Percentiles rank a stretch among this genome's conserved stretches.
Evolutionary conservation across 2,797 vertebrate species (phyloP).

Genomic region (Acrocephalus scirpaceus): DNA sequence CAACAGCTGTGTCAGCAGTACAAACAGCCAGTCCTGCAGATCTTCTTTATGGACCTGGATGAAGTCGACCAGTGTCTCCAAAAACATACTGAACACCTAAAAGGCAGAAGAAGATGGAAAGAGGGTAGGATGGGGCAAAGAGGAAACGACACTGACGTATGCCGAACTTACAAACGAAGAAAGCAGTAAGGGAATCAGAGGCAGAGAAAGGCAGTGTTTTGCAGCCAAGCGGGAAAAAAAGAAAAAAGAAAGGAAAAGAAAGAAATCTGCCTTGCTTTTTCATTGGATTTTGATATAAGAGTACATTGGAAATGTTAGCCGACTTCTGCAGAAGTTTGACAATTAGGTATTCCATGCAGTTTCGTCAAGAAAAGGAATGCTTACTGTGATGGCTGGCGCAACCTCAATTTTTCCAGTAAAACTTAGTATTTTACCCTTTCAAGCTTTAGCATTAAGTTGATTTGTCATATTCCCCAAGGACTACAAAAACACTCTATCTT

Average conservation of each 20-base stretch:
- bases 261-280: conserved; percentile 70
- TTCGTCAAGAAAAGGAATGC: conserved; percentile 77
- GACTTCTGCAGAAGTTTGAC: conserved; percentile 69
- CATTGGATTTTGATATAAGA: conserved; percentile 69
- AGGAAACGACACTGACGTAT: conserved; percentile 68
- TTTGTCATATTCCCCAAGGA: not conserved
- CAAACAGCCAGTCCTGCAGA: conserved; percentile 95
- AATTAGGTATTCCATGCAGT: conserved; percentile 81
- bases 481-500: not conserved
- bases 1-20: conserved; percentile 92
- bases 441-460: not conserved
- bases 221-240: conserved; percentile 78
- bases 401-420: conserved; percentile 57
- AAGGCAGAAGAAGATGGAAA: conserved; percentile 64
- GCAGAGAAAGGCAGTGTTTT: conserved; percentile 77
- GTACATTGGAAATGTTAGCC: conserved; percentile 52
- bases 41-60: conserved; percentile 94
- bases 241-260: not conserved
- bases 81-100: conserved; percentile 99
- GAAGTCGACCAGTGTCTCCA: conserved; percentile 97
- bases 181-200: conserved; percentile 78
- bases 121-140: conserved; percentile 62
- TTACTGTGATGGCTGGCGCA: conserved; percentile 81
- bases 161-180: conserved; percentile 63
- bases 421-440: not conserved